phyloP scores from a whole-genome alignment of 2,888 invertebrate genomes.

The Drosophila anomelani region DNA sequence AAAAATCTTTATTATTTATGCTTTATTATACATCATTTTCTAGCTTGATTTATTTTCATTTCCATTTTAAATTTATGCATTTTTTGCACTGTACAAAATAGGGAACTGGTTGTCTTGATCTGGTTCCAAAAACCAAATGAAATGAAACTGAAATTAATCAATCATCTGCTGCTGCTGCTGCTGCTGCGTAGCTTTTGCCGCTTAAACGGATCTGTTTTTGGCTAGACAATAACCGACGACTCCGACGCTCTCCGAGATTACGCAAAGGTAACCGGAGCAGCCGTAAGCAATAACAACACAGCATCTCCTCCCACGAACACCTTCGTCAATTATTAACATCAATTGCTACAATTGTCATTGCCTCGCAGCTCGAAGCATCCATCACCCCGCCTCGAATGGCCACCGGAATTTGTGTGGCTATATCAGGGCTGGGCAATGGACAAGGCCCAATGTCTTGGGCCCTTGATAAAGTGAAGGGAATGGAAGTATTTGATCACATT shows the following conservation, averaged over 20 bases:
- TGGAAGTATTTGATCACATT: not conserved
- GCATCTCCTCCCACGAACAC: conserved; percentile 71
- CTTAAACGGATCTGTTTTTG: conserved; percentile 76
- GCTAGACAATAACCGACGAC: conserved; percentile 60
- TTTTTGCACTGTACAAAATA: conserved; percentile 15
- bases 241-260: conserved; percentile 64
- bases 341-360: conserved; percentile 82
- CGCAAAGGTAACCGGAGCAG: conserved; percentile 69
- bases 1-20: not conserved
- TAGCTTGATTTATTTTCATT: not conserved
- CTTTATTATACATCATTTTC: not conserved
- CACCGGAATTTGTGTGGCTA: conserved; percentile 7
- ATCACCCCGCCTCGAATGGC: conserved; percentile 36
- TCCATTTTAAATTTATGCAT: accelerated
- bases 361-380: conserved; percentile 52
- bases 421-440: conserved; percentile 29
- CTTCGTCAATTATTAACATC: conserved; percentile 82
- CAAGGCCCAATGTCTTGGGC: not conserved
- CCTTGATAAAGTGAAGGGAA: conserved; percentile 22
- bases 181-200: conserved; percentile 33
- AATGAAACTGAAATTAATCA: conserved; percentile 83
- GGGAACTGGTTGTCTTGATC: conserved; percentile 36
- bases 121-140: conserved; percentile 55
- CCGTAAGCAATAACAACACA: conserved; percentile 35
- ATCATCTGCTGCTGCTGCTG: conserved; percentile 65